phyloP scores from a whole-genome alignment of 2,113 vertebrate species.

The Phyllopteryx taeniolatus region DNA sequence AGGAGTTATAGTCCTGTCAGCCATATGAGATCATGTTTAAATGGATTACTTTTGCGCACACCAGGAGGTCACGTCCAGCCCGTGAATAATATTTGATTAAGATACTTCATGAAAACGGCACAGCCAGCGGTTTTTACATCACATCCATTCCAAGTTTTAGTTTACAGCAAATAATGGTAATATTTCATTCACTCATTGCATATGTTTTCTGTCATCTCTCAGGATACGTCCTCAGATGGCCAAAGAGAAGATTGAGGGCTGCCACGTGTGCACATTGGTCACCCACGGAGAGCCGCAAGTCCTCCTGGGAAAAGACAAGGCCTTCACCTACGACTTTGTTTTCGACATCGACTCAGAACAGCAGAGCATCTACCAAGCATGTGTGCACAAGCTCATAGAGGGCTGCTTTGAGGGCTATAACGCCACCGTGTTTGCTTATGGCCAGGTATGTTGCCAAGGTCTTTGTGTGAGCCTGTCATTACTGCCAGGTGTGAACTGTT shows the following conservation, averaged over 20 bases:
- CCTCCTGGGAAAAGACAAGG: conserved; percentile 96
- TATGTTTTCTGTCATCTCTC: not conserved
- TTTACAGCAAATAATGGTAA: not conserved
- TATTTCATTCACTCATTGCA: not conserved
- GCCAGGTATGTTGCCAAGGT: conserved; percentile 75
- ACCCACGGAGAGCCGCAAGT: conserved; percentile 93
- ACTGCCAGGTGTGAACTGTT: not conserved
- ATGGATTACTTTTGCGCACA: not conserved
- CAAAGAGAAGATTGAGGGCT: conserved; percentile 97
- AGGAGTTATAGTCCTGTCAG: not conserved
- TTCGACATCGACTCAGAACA: conserved; percentile 90
- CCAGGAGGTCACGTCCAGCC: not conserved
- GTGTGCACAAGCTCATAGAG: conserved; percentile 89
- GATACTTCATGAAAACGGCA: not conserved
- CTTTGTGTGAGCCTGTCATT: not conserved
- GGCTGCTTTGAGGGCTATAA: conserved; percentile 97
- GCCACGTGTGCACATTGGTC: conserved; percentile 92
- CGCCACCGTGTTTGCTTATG: conserved; percentile 92
- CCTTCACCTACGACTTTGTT: conserved; percentile 97
- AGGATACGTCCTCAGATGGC: conserved; percentile 98
- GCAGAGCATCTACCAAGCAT: conserved; percentile 79
- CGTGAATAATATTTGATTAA: conserved; percentile 2
- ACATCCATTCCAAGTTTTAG: not conserved
- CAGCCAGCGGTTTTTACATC: not conserved
- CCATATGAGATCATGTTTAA: not conserved